A percentile compares a stretch with the other conserved stretches of the same genome.
Evolutionary conservation across 2,113 vertebrate genomes (phyloP).

Genomic region (Paracanthobrama guichenoti): DNA sequence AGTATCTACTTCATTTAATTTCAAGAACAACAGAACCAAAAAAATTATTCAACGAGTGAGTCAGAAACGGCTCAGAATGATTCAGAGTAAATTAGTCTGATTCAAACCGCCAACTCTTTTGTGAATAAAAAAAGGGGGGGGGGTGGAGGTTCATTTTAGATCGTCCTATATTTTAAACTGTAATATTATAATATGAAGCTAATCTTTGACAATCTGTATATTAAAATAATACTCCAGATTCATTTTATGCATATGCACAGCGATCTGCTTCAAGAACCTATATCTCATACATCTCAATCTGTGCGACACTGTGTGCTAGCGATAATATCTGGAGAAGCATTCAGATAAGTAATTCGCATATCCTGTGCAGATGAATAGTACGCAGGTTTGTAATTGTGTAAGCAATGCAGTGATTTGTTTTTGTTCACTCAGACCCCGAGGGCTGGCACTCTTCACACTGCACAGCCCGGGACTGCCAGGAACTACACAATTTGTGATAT

Average conservation of each 20-base stretch:
- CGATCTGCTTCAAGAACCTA: constrained; percentile 40
- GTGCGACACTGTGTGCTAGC: constrained; percentile 14
- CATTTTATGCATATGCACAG: not conserved
- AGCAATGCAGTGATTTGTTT: constrained; percentile 54
- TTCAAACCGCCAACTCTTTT: not conserved
- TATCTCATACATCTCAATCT: constrained; percentile 51
- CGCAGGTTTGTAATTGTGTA: constrained; percentile 46
- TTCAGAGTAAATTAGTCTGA: not conserved
- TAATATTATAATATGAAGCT: not conserved
- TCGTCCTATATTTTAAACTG: not conserved
- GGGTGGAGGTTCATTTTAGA: not conserved
- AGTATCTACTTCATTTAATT: too few species aligned
- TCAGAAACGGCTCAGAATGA: not conserved
- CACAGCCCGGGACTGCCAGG: constrained; percentile 56
- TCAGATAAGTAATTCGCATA: constrained; percentile 59
- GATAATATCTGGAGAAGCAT: constrained; percentile 54
- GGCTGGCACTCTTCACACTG: constrained; percentile 55
- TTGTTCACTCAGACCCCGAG: constrained; percentile 43
- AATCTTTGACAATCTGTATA: constrained; percentile 20
- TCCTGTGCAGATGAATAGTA: constrained; percentile 57
- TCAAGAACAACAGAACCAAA: not conserved
- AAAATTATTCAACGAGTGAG: not conserved
- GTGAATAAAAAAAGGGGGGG: not conserved
- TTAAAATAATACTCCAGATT: constrained; percentile 42
- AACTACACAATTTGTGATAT: constrained; percentile 68